Percentiles rank a stretch among this genome's conserved stretches.
Evolutionary conservation across 37 sponge, comb jelly and placozoan genomes (phyloP).

Genomic region (Ephydatia muelleri): DNA sequence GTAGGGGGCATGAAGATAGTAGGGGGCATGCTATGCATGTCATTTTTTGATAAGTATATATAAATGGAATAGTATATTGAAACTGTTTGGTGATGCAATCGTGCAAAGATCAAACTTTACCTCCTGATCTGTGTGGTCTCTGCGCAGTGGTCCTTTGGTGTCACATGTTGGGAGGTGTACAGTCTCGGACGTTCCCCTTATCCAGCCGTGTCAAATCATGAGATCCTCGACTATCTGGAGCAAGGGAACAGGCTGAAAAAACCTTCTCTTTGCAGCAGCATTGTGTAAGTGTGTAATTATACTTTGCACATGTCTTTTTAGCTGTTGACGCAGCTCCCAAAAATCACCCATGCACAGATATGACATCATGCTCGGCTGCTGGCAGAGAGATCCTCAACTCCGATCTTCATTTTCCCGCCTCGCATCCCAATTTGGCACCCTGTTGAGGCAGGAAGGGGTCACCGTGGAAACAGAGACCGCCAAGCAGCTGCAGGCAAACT

Average conservation of each 20-base stretch:
- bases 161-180: constrained; percentile 71
- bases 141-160: constrained; percentile 62
- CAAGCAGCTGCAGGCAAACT: not conserved
- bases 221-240: constrained; percentile 48
- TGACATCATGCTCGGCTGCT: not conserved
- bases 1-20: too few relatives aligned
- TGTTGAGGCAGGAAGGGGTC: not conserved
- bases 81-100: not conserved
- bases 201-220: constrained; percentile 42
- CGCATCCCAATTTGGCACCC: not conserved
- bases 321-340: too few relatives aligned
- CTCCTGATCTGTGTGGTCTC: not conserved
- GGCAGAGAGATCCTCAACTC: not conserved
- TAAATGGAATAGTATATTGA: too few relatives aligned
- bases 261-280: constrained; percentile 33
- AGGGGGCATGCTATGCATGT: too few relatives aligned
- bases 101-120: not conserved
- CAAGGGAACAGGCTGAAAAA: constrained; percentile 34
- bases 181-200: constrained; percentile 58
- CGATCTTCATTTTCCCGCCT: not conserved
- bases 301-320: not conserved
- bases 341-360: not conserved
- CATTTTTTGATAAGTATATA: too few relatives aligned
- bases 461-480: not conserved
- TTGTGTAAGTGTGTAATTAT: constrained; percentile 9